phyloP scores from a whole-genome alignment of 1,140 invertebrate species.

The Caenorhabditis brenneri region DNA sequence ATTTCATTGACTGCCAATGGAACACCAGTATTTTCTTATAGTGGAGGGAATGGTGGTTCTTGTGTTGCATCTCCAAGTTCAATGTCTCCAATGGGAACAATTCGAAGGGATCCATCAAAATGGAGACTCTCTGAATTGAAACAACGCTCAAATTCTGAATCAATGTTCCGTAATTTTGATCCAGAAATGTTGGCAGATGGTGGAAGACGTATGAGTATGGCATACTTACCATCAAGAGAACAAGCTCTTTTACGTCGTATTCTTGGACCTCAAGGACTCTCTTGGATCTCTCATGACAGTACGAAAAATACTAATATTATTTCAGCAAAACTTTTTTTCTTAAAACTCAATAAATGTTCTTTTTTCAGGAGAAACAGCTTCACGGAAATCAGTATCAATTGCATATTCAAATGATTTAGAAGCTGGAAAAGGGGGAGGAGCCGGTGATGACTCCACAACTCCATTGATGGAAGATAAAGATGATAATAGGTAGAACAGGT shows the following conservation, averaged over 20 bases:
- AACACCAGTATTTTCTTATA: slow-evolving; percentile 32
- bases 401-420: slow-evolving; percentile 65
- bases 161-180: slow-evolving; percentile 50
- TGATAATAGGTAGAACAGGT: slow-evolving; percentile 46
- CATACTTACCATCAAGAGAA: slow-evolving; percentile 59
- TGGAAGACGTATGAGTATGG: slow-evolving; percentile 47
- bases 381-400: slow-evolving; percentile 64
- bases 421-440: slow-evolving; percentile 32
- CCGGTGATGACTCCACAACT: slow-evolving; percentile 58
- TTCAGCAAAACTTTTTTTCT: not conserved
- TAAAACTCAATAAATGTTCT: not conserved
- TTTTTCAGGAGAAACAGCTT: slow-evolving; percentile 59
- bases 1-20: slow-evolving; percentile 22
- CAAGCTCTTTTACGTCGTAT: slow-evolving; percentile 63
- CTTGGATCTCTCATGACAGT: slow-evolving; percentile 57
- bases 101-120: slow-evolving; percentile 45
- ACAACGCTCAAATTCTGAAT: slow-evolving; percentile 55
- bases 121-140: slow-evolving; percentile 45
- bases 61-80: slow-evolving; percentile 2
- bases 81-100: not conserved
- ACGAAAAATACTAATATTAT: not conserved
- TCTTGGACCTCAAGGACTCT: slow-evolving; percentile 61
- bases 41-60: not conserved
- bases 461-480: slow-evolving; percentile 66
- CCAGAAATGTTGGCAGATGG: slow-evolving; percentile 16